Conservation (phyloP, 2,113 vertebrate species). For the Macroglossus sobrinus region DNA sequence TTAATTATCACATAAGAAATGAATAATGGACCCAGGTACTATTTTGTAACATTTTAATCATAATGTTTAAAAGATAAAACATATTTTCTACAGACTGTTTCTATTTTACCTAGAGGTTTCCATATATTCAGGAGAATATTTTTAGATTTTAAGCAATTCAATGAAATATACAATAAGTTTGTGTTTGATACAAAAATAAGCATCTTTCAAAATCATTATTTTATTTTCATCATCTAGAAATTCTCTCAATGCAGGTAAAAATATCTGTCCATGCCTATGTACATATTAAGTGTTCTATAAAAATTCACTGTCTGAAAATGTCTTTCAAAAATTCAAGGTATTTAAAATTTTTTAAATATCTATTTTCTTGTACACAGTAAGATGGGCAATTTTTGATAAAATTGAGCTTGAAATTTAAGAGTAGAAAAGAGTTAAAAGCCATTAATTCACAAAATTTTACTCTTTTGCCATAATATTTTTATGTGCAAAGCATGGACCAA, state of each 20-base stretch:
- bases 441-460: not conserved
- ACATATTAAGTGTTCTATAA: not conserved
- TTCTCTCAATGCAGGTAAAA: not conserved
- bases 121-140: not conserved
- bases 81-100: not conserved
- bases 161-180: not conserved
- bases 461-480: not conserved
- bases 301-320: not conserved
- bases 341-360: not conserved
- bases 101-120: not conserved
- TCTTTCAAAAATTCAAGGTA: fast-evolving
- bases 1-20: not conserved
- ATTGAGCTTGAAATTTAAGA: not conserved
- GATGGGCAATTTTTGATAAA: not conserved
- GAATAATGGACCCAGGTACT: not conserved
- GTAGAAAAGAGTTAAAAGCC: not conserved
- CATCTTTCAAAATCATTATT: not conserved
- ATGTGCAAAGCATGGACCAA: not conserved
- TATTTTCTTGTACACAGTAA: not conserved
- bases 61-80: not conserved
- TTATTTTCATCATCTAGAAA: not conserved
- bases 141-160: not conserved
- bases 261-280: not conserved
- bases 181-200: not conserved
- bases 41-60: not conserved